These are phyloP conservation scores for Melanostigma gelatinosum DNA, from an alignment of 2,113 vertebrate species.

Conservation along the genomic window DNA sequence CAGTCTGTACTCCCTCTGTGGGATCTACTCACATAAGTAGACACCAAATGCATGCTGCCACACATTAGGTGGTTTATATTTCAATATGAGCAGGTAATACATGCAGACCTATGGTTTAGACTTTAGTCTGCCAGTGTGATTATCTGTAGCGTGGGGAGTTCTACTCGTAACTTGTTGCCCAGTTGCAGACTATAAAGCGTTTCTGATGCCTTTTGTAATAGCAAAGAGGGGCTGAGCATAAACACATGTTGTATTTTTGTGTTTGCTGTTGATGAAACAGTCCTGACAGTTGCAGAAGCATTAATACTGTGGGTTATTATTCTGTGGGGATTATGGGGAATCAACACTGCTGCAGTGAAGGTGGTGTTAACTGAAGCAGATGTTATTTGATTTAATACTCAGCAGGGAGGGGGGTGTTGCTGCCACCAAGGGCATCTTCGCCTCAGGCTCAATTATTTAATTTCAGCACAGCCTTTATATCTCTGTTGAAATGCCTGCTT, in stretches of 20 bases:
- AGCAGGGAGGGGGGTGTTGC: background rate
- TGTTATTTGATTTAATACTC: conserved; percentile 75
- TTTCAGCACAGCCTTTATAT: background rate
- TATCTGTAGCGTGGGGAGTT: background rate
- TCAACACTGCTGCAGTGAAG: conserved; percentile 72
- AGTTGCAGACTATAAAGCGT: conserved; percentile 1
- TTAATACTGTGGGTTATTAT: conserved; percentile 46
- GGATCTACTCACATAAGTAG: background rate
- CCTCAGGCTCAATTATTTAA: conserved; percentile 12
- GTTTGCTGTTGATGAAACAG: conserved; percentile 55
- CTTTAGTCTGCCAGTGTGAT: background rate
- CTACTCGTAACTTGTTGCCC: conserved; percentile 21
- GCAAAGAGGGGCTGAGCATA: conserved; percentile 9
- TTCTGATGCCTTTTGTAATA: conserved; percentile 15
- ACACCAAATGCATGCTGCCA: background rate
- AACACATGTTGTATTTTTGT: conserved; percentile 25
- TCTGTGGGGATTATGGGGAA: conserved; percentile 67
- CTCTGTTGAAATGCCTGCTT: conserved; percentile 20
- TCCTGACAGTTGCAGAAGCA: conserved; percentile 53
- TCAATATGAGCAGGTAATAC: background rate
- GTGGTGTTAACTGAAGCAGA: conserved; percentile 69
- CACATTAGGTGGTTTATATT: background rate
- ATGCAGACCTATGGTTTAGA: background rate
- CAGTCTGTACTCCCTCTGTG: background rate
- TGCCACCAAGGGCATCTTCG: conserved; percentile 19